Percentiles rank a stretch among this genome's conserved stretches.
Conservation (phyloP, 2,888 invertebrate genomes). For the Apodemia zela region DNA sequence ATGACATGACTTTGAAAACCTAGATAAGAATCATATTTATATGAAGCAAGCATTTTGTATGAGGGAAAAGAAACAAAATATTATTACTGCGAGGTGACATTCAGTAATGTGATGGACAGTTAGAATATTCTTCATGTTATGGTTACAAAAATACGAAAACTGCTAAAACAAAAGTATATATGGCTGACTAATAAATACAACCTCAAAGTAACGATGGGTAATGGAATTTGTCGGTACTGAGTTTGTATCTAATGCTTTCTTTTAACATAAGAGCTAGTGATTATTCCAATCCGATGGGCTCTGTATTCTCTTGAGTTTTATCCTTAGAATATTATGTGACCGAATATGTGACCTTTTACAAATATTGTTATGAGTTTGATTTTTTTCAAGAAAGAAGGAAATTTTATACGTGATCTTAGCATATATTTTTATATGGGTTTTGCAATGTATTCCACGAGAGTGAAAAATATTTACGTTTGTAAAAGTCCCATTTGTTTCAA, state of each 20-base stretch:
- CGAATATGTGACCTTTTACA: not conserved
- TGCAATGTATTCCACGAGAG: too few species aligned
- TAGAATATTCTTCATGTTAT: constrained; percentile 1
- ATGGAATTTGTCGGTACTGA: constrained; percentile 9
- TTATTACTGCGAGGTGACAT: constrained; percentile 63
- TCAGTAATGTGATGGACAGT: constrained; percentile 46
- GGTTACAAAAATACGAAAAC: constrained; percentile 16
- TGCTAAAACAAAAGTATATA: not conserved
- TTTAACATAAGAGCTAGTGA: constrained; percentile 4
- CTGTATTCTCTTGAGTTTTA: constrained; percentile 15
- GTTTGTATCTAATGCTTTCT: constrained; percentile 12
- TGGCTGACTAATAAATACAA: not conserved
- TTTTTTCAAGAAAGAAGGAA: not conserved
- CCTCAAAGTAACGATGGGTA: constrained; percentile 4
- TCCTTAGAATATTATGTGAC: constrained; percentile 1
- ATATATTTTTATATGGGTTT: too few species aligned
- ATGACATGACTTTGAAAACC: constrained; percentile 73
- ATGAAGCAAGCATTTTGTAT: constrained; percentile 71
- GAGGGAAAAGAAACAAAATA: constrained; percentile 69
- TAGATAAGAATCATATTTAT: constrained; percentile 75
- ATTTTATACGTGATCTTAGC: too few species aligned
- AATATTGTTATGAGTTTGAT: not conserved
- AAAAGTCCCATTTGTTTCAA: too few species aligned
- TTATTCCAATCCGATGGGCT: constrained; percentile 8
- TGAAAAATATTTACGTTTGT: too few species aligned